Conservation (phyloP, 2,113 vertebrate species). For the Tetraodon nigroviridis region DNA sequence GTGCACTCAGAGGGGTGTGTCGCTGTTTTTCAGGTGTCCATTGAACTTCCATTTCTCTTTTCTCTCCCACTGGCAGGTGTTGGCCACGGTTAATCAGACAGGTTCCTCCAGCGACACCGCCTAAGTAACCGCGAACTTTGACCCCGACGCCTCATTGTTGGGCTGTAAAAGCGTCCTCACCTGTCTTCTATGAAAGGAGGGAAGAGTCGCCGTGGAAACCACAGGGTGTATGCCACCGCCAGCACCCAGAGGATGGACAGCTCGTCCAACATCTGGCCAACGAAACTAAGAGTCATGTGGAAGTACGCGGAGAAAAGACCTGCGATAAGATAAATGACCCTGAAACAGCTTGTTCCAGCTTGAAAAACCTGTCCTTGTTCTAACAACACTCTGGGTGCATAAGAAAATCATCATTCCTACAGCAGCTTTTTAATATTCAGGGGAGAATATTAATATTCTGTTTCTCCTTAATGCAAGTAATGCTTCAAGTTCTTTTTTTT, state of each 20-base stretch:
- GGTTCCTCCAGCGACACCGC: not conserved
- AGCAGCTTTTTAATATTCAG: too few species aligned
- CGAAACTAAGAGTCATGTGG: constrained; percentile 93
- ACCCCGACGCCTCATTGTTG: not conserved
- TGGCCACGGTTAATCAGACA: too few species aligned
- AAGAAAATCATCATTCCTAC: too few species aligned
- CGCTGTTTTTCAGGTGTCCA: constrained; percentile 19
- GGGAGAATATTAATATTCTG: not conserved
- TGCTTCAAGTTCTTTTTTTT: too few species aligned
- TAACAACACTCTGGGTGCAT: too few species aligned
- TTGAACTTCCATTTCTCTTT: constrained; percentile 25
- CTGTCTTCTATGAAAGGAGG: constrained; percentile 83
- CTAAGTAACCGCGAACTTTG: not conserved
- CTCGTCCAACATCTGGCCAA: constrained; percentile 93
- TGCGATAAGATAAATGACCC: constrained; percentile 37
- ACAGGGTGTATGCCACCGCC: constrained; percentile 79
- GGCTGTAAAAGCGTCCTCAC: constrained; percentile 55
- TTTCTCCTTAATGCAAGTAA: not conserved
- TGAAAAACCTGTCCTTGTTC: too few species aligned
- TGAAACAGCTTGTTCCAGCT: not conserved
- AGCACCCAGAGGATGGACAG: constrained; percentile 91
- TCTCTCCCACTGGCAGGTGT: not conserved
- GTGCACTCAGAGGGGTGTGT: not conserved
- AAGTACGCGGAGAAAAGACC: constrained; percentile 90
- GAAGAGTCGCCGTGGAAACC: constrained; percentile 83